Conservation (phyloP, 2,113 vertebrate genomes). For the Salvelinus alpinus region DNA sequence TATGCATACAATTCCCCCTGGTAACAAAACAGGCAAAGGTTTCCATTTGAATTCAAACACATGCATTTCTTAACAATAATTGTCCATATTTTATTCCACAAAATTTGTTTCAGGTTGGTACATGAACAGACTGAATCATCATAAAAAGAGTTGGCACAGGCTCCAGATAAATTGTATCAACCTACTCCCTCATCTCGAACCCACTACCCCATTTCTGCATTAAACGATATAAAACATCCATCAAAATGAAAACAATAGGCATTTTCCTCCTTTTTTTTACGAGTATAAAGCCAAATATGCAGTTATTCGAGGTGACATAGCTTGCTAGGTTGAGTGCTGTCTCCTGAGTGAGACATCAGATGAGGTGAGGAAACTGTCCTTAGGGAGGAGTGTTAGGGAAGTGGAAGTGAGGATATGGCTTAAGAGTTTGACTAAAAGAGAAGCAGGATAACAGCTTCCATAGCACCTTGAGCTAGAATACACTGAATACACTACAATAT, state of each 20-base stretch:
- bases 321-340: conserved; percentile 51
- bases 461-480: no score
- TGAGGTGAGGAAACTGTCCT: conserved; percentile 42
- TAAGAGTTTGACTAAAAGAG: conserved; percentile 10
- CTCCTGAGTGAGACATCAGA: conserved; percentile 24
- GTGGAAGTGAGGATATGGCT: conserved; percentile 15
- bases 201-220: no score
- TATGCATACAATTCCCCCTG: no score
- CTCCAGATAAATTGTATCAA: no score
- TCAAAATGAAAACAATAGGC: neutral
- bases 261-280: neutral
- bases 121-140: no score
- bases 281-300: neutral
- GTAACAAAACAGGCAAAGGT: no score
- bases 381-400: conserved; percentile 12
- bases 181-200: no score
- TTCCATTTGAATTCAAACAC: no score
- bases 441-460: conserved; percentile 6
- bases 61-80: no score
- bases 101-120: no score
- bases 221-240: neutral
- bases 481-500: neutral
- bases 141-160: no score
- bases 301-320: conserved; percentile 27
- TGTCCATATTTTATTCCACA: no score